Evolutionary conservation across 2,113 vertebrate species (phyloP).

Genomic region (Ceyx margarethae): DNA sequence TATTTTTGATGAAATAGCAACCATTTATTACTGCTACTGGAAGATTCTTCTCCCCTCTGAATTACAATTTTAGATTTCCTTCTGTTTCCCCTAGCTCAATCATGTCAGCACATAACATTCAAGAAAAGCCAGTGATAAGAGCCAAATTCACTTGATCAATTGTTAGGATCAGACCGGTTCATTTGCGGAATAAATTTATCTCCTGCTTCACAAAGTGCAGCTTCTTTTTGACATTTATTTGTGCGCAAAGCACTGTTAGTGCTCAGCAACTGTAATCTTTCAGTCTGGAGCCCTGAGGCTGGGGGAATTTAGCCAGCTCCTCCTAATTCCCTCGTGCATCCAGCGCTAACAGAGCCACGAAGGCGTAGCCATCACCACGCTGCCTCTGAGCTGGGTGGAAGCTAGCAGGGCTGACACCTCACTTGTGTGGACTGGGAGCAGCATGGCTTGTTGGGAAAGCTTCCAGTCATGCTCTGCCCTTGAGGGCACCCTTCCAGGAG

Average conservation of each 20-base stretch:
- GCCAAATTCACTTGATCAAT: background rate
- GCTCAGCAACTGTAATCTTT: background rate
- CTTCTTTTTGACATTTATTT: background rate
- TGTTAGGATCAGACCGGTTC: background rate
- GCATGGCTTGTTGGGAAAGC: background rate
- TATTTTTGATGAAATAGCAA: background rate
- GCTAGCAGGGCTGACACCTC: background rate
- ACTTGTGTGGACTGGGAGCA: background rate
- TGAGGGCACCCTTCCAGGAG: background rate
- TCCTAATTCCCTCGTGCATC: background rate
- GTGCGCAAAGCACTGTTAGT: background rate
- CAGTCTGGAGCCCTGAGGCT: background rate
- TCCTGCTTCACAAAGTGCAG: background rate
- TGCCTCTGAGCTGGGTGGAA: background rate
- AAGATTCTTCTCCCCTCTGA: background rate
- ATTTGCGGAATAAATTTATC: background rate
- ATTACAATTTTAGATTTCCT: background rate
- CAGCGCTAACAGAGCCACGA: background rate
- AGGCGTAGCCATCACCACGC: background rate
- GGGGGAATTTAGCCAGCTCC: background rate
- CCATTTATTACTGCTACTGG: no score
- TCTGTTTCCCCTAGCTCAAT: background rate
- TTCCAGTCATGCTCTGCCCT: background rate
- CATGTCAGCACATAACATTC: background rate
- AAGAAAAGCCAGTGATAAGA: background rate